Percentiles rank a stretch among this genome's conserved stretches.
Conservation (phyloP, 2,888 invertebrate species). For the Yponomeuta cagnagella region DNA sequence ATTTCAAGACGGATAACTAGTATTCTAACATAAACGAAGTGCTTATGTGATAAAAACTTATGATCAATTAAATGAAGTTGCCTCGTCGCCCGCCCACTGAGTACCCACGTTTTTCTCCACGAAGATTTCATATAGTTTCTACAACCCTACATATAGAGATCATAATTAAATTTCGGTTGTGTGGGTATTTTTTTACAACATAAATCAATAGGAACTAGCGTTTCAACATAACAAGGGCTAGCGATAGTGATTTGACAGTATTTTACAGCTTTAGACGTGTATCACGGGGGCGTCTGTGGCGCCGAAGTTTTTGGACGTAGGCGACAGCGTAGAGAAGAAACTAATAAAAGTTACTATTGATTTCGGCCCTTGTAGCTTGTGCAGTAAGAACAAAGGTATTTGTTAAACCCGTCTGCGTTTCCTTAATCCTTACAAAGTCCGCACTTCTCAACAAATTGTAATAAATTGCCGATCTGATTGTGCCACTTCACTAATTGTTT, state of each 20-base stretch:
- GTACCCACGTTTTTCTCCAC: slow-evolving; percentile 26
- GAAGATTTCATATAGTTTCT: slow-evolving; percentile 21
- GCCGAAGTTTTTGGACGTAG: slow-evolving; percentile 23
- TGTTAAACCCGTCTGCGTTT: slow-evolving; percentile 11
- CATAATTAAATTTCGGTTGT: neutral
- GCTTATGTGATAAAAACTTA: slow-evolving; percentile 5
- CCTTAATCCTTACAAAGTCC: slow-evolving; percentile 23
- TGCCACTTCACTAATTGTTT: slow-evolving; percentile 12
- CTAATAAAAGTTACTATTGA: neutral
- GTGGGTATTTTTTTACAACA: slow-evolving; percentile 21
- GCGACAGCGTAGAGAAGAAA: slow-evolving; percentile 22
- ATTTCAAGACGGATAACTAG: neutral
- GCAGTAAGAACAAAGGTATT: neutral
- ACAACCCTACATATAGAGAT: neutral
- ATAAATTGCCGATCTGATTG: slow-evolving; percentile 12
- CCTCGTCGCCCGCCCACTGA: slow-evolving; percentile 28
- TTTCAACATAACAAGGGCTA: slow-evolving; percentile 22
- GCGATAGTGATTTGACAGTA: slow-evolving; percentile 22
- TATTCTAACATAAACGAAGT: slow-evolving; percentile 19
- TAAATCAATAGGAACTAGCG: slow-evolving; percentile 27
- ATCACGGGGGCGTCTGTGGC: slow-evolving; percentile 26
- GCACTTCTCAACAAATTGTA: slow-evolving; percentile 15
- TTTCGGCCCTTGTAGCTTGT: neutral
- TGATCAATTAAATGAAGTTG: slow-evolving; percentile 15
- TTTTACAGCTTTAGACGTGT: slow-evolving; percentile 17